Conservation (phyloP, 2,888 invertebrate species). For the Caenorhabditis imperialis region DNA sequence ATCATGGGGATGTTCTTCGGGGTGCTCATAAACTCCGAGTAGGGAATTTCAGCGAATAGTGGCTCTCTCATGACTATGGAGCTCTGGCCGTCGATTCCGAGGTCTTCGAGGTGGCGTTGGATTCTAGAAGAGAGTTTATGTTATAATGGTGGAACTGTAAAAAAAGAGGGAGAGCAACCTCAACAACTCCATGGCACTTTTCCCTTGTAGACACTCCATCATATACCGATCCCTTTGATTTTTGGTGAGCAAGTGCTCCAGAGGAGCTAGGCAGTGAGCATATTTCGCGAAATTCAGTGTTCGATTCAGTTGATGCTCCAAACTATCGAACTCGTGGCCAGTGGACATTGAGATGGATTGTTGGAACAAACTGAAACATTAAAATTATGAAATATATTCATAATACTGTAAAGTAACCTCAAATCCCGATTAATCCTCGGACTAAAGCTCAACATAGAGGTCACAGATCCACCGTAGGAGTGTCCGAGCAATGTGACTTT, state of each 20-base stretch:
- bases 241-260: no score
- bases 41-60: conserved; percentile 30
- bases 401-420: no score
- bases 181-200: conserved; percentile 18
- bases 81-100: conserved; percentile 3
- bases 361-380: no score
- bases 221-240: no score
- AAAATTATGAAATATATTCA: no score
- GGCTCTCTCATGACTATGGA: conserved; percentile 27
- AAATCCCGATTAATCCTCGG: conserved; percentile 7
- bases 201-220: conserved; percentile 44
- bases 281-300: conserved; percentile 26
- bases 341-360: conserved; percentile 44
- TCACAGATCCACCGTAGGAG: conserved; percentile 42
- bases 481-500: conserved; percentile 49
- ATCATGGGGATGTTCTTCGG: conserved; percentile 22
- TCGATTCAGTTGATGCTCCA: conserved; percentile 3
- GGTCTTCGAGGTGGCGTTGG: conserved; percentile 47
- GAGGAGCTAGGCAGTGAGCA: conserved; percentile 20
- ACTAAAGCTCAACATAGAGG: conserved; percentile 13
- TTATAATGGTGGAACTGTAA: no score
- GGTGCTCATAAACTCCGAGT: conserved; percentile 22
- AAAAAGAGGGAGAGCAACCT: no score
- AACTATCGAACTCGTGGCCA: neutral
- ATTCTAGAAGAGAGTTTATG: no score